Conservation (phyloP, 2,888 invertebrate species). For the Petrolisthes manimaculis region DNA sequence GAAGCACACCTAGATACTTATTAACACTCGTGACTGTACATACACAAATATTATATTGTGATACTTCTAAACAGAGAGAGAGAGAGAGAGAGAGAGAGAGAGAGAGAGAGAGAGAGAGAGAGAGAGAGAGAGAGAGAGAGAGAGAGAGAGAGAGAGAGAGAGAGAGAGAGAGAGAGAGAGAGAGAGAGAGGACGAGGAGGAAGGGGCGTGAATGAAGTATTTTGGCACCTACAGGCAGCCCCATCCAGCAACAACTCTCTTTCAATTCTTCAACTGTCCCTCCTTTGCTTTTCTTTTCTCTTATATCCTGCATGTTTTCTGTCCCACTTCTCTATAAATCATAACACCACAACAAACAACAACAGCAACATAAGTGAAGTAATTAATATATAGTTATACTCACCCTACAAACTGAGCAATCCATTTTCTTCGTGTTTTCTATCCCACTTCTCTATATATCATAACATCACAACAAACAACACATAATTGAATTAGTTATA, state of each 20-base stretch:
- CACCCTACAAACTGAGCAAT: background rate
- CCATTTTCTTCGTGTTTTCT: background rate
- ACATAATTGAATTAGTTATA: too few relatives aligned
- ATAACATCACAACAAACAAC: too few relatives aligned
- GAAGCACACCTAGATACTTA: too few relatives aligned
- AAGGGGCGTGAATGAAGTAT: background rate
- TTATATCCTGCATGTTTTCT: background rate
- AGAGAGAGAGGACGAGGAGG: background rate
- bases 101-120: background rate
- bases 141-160: background rate
- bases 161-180: background rate
- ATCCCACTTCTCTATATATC: too few relatives aligned
- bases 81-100: background rate
- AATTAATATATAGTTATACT: too few relatives aligned
- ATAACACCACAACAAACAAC: too few relatives aligned
- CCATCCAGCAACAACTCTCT: background rate
- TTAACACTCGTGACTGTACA: too few relatives aligned
- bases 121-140: background rate
- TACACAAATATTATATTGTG: too few relatives aligned
- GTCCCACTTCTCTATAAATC: too few relatives aligned
- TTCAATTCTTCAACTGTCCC: background rate
- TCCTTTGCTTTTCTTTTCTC: background rate
- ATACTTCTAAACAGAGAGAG: background rate
- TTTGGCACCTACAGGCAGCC: background rate
- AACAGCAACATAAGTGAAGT: too few relatives aligned